Evolutionary conservation across 1,140 invertebrate genomes (phyloP).

Genomic region (Drosophila santomea): DNA sequence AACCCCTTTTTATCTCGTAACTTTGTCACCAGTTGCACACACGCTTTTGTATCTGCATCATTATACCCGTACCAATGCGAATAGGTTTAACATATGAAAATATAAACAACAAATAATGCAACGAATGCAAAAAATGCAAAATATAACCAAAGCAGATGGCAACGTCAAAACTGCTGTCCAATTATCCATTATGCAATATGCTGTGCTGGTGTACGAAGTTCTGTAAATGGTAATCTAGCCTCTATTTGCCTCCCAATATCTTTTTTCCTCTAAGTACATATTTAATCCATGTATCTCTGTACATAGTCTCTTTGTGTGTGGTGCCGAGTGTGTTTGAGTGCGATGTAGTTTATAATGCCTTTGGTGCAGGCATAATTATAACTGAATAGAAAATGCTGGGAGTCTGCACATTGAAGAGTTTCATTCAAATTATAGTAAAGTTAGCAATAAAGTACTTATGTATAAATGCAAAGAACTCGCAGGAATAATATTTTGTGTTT

Average conservation of each 20-base stretch:
- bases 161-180: slow-evolving; percentile 35
- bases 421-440: background rate
- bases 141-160: slow-evolving; percentile 17
- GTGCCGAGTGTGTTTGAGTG: slow-evolving; percentile 33
- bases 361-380: slow-evolving; percentile 2
- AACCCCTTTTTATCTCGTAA: slow-evolving; percentile 34
- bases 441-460: too few species aligned
- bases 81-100: slow-evolving; percentile 20
- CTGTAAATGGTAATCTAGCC: slow-evolving; percentile 38
- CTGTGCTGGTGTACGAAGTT: slow-evolving; percentile 22
- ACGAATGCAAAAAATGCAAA: background rate
- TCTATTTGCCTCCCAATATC: slow-evolving; percentile 17
- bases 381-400: background rate
- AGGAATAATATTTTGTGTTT: too few species aligned
- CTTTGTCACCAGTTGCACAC: slow-evolving; percentile 54
- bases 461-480: too few species aligned
- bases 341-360: background rate
- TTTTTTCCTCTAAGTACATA: slow-evolving; percentile 19
- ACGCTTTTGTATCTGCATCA: slow-evolving; percentile 26
- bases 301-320: slow-evolving; percentile 45
- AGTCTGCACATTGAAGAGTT: background rate
- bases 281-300: slow-evolving; percentile 43
- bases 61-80: slow-evolving; percentile 17
- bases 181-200: slow-evolving; percentile 34
- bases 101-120: background rate